A percentile compares a stretch with the other conserved stretches of the same genome.
Conservation (phyloP, 2,797 vertebrate species). For the Cossypha niveicapilla region DNA sequence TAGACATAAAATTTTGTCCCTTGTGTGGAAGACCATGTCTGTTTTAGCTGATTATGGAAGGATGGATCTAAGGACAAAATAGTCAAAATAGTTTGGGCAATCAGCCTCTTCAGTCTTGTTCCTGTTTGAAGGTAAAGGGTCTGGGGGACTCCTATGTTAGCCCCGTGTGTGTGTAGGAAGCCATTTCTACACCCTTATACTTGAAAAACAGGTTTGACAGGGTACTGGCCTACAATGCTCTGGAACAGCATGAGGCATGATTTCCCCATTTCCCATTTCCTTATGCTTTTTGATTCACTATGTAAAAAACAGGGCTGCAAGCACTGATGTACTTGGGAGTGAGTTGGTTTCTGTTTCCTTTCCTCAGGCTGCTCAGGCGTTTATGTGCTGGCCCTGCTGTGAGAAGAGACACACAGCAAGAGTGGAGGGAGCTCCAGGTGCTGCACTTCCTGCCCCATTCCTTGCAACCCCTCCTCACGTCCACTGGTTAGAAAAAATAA, state of each 20-base stretch:
- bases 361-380: rapidly evolving
- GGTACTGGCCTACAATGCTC: not conserved
- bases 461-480: not conserved
- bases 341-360: not conserved
- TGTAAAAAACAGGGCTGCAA: not conserved
- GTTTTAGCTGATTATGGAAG: slow-evolving; percentile 25
- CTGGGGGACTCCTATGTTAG: not conserved
- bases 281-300: not conserved
- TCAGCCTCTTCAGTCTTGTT: not conserved
- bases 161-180: not conserved
- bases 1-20: not conserved
- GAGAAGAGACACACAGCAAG: not conserved
- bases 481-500: not conserved
- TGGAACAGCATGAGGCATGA: not conserved
- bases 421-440: not conserved
- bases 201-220: not conserved
- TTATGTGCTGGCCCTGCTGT: rapidly evolving
- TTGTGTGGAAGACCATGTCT: not conserved
- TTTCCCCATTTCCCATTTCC: not conserved
- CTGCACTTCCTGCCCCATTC: not conserved
- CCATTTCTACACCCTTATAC: not conserved
- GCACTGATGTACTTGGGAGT: not conserved
- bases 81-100: not conserved
- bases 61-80: not conserved
- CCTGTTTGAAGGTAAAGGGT: not conserved